Evolutionary conservation across 2,113 vertebrate genomes (phyloP).

Genomic region (Tachycineta bicolor): DNA sequence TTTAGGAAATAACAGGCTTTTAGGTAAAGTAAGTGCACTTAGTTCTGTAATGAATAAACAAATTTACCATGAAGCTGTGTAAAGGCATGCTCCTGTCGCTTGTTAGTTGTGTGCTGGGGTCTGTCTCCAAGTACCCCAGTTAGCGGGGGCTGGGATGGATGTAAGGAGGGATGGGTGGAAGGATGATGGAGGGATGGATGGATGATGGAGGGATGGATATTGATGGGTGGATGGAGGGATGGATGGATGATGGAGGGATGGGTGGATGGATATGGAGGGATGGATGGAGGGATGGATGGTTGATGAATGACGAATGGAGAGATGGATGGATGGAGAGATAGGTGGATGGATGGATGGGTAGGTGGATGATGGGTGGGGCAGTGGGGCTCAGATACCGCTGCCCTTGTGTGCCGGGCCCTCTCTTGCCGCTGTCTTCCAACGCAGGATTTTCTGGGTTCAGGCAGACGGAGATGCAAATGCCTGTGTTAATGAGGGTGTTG

Average conservation of each 20-base stretch:
- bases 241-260: background rate
- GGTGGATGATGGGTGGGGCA: background rate
- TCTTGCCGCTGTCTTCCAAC: fast-evolving
- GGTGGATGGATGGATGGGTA: too few relatives aligned
- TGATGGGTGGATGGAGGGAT: background rate
- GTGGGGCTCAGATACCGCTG: fast-evolving
- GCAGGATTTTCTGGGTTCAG: background rate
- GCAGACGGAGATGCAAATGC: background rate
- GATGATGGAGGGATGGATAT: background rate
- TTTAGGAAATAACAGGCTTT: constrained; percentile 25
- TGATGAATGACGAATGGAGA: too few relatives aligned
- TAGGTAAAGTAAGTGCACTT: background rate
- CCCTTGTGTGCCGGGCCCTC: fast-evolving
- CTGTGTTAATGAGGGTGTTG: background rate
- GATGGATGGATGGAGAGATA: too few relatives aligned
- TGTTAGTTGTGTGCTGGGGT: background rate
- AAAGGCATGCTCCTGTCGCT: background rate
- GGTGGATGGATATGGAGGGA: background rate
- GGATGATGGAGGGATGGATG: background rate
- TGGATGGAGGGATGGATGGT: background rate
- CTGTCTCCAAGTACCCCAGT: background rate
- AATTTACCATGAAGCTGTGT: background rate
- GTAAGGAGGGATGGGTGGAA: background rate
- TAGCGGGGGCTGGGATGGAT: background rate
- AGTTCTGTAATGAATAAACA: background rate